Evolutionary conservation across 2,888 invertebrate genomes (phyloP), one percentile per base, ranked within the genome.

Genomic region (Sinotaia quadrata): DNA sequence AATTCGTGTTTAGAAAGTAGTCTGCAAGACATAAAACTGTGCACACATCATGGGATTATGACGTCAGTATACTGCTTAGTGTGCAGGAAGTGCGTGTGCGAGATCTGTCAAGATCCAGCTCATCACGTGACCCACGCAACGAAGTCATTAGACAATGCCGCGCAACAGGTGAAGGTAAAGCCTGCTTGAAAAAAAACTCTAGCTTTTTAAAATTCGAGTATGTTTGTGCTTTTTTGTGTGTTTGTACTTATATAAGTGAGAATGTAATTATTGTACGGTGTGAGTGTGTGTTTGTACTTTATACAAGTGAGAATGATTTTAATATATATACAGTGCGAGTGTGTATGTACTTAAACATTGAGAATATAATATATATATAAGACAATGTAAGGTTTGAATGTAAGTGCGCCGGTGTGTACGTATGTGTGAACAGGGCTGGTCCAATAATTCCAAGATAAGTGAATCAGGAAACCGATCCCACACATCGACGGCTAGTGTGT

Each of bases 1-100:
- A 51, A 61, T 18, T 61, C 61, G 24, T n/a, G 34, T 10, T 51
- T 61, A n/a, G 61, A 61, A 34, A 44, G 47, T 51, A 61, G 33
- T 21, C n/a, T 27, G 10, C 34, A 47, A 5, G 41, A 37, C 29
- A 36, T 61, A 36, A 47, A 47, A 51, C 51, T 51, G 31, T 61
- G 61, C 31, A 31, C 61, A 5, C 49, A 34, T 61, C 61, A 61
- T 27, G 61, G 61, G 15, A 18, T 18, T 7, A 51, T 24, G 61
- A 3, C 61, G 34, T 61, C 49, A 2, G 21, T 47, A 36, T 61
- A 61, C 49, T 61, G 61, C 5, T 51, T 27, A n/a, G 61, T 31
- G 47, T 61, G 61, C 31, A 27, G 51, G 49, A 41, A 44, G 12
- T 65, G 65, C 12, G 41, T 65, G 52, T 65, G 65, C 49, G 65